Evolutionary conservation across 2,113 vertebrate species (phyloP), one percentile per base, ranked within the genome.

Genomic region (Epinephelus fuscoguttatus): DNA sequence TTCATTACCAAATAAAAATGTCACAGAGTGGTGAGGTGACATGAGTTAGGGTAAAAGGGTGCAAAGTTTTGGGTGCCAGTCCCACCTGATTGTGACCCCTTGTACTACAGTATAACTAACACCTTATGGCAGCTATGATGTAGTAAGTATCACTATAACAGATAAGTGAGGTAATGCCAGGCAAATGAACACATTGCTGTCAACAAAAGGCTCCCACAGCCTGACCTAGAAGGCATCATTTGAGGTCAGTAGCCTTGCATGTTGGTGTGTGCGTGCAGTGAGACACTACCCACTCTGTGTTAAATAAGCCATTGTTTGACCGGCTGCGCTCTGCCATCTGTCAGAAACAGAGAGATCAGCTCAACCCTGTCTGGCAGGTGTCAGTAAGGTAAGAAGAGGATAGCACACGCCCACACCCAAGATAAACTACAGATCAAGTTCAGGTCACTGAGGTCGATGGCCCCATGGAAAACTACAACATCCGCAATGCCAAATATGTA

Each of bases 271-370:
- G 66, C 75, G 77, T 85, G 69, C 81, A 82, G 84, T 83, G 71
- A 72, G 75, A 82, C 61, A 15, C 68, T 14, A 50, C 60, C 40
- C 8, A 50, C 60, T 49, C 52, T 78, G 21, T 55, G 85, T 79
- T 89, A 84, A 73, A 56, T 84, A 85, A 87, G 80, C 87, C 68
- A 89, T 93, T 94, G 93, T 93, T 86, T 70, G 72, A 80, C 23
- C 47, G 56, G 75, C 81, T 87, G 74, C 75, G 64, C 70, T 53
- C 63, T 84, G 89, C 94, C 93, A 93, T 92, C 94, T 95, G 93
- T 83, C 79, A 75, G 59, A 80, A 61, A 81, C 8, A 66, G 73
- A 64, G 80, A 80, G 84, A 92, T 91, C 81, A 78, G 83, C 60
- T 88, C 69, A 63, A 69, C 49, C 73, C 42, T 86, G 86, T 63